Base-by-base conservation (phyloP, 2,797 vertebrate genomes). In the Pseudochirops cupreus region DNA sequence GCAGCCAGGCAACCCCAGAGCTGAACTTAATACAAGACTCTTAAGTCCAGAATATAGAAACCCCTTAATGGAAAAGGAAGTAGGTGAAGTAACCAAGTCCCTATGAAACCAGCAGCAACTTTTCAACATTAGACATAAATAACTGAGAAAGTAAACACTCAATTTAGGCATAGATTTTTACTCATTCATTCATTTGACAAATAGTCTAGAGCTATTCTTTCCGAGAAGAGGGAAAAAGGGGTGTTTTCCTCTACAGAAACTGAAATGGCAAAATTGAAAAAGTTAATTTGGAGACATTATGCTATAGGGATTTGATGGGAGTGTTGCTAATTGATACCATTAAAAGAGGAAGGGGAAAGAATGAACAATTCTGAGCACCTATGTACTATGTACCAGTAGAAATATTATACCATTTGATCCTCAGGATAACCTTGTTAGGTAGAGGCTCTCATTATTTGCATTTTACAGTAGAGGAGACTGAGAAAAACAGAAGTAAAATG, bases 251-350 rank as follows among this genome's bases (percentile, higher is more conserved):
- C 3, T 92, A 18, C 3, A 57, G 33, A 59, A 62, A n/a, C 74
- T 31, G 87, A 24, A 56, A 91, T 90, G 21, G 57, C 53, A 91
- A 92, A 93, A 91, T 28, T 53, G 28, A 31, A n/a, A 93, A 91
- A 91, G 26, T 14, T 82, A 57, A 29, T 93, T 82, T 87, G 33
- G 90, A 58, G 59, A 56, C 57, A 82, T 5, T 89, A 13, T 62
- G 54, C 74, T 91, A 6, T 67, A 94, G 90, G 67, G 82, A 96
- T 94, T 31, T 1, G 58, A 2, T 52, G 59, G 93, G 54, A 96
- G 46, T 93, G 90, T 92, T 92, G 93, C 92, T 95, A 21, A 54
- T 92, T 58, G 54, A 96, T 96, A 56, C 5, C 7, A 55, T 94
- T 91, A 67, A 56, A 53, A 95, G 59, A 67, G 58, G 28, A 59